These are phyloP conservation scores for Sardina pilchardus DNA, from an alignment of 2,113 vertebrate genomes.

Conservation along the genomic window DNA sequence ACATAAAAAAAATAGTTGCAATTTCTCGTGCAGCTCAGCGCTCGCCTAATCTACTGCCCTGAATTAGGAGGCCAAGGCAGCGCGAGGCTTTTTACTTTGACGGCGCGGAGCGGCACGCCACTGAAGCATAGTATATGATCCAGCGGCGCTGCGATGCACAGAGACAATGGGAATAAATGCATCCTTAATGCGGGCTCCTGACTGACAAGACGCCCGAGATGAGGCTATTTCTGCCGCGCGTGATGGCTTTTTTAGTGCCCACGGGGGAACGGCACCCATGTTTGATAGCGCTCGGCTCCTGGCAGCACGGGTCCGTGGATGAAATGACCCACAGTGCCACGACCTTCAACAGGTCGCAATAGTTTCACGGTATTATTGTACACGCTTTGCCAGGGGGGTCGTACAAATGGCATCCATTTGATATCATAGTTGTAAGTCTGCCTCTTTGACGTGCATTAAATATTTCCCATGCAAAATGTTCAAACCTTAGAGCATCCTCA, in stretches of 20 bases:
- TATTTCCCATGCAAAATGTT: not conserved
- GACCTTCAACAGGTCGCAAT: not conserved
- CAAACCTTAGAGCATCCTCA: not conserved
- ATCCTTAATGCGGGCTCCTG: conserved; percentile 7
- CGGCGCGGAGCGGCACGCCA: not conserved
- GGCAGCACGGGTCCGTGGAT: not conserved
- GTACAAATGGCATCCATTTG: not conserved
- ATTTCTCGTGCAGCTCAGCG: not conserved
- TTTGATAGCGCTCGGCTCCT: not conserved
- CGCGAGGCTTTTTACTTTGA: not conserved
- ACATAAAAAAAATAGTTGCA: not conserved
- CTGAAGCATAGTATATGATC: conserved; percentile 23
- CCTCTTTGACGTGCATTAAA: not conserved
- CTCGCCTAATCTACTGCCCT: not conserved
- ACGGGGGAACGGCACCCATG: not conserved
- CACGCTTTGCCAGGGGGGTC: not conserved
- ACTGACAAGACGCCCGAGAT: conserved; percentile 35
- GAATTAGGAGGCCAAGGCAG: not conserved
- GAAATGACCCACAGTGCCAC: not conserved
- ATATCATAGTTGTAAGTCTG: not conserved
- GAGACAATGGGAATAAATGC: conserved; percentile 20
- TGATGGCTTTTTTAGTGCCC: conserved; percentile 38
- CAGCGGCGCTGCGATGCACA: not conserved
- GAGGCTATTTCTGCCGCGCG: conserved; percentile 30
- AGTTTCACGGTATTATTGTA: no score